Percentiles rank a stretch among this genome's conserved stretches.
phyloP scores from a whole-genome alignment of 2,113 vertebrate species.

The Sterna hirundo region DNA sequence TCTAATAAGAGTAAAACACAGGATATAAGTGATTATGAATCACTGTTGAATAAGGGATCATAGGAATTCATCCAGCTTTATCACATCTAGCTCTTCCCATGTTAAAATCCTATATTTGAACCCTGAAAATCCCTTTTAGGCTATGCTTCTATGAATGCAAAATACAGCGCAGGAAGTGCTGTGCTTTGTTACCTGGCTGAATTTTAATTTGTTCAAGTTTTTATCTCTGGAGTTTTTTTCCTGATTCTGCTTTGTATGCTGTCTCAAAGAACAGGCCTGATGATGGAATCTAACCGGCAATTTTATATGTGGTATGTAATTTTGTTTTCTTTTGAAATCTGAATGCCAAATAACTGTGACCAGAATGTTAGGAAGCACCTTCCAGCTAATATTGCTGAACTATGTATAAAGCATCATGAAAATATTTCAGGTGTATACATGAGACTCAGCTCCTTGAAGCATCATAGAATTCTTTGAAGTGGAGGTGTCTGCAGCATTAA shows the following conservation, averaged over 20 bases:
- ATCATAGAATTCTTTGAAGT: conserved; percentile 46
- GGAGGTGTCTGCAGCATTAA: conserved; percentile 7
- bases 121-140: background rate
- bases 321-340: background rate
- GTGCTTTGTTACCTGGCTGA: background rate
- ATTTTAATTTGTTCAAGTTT: background rate
- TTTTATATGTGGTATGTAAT: background rate
- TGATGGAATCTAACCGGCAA: background rate
- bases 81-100: background rate
- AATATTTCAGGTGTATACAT: conserved; percentile 3
- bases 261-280: background rate
- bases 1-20: background rate
- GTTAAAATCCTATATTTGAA: background rate
- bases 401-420: background rate
- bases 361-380: background rate
- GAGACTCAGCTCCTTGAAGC: background rate
- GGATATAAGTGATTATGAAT: background rate
- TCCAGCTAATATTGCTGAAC: background rate
- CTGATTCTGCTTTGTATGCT: background rate
- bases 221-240: background rate
- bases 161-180: background rate
- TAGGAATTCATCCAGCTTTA: background rate
- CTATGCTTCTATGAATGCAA: background rate
- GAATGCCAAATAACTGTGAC: background rate
- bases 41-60: background rate